Evolutionary conservation across 2,888 invertebrate genomes (phyloP).

Genomic region (Galerucella calmariensis): DNA sequence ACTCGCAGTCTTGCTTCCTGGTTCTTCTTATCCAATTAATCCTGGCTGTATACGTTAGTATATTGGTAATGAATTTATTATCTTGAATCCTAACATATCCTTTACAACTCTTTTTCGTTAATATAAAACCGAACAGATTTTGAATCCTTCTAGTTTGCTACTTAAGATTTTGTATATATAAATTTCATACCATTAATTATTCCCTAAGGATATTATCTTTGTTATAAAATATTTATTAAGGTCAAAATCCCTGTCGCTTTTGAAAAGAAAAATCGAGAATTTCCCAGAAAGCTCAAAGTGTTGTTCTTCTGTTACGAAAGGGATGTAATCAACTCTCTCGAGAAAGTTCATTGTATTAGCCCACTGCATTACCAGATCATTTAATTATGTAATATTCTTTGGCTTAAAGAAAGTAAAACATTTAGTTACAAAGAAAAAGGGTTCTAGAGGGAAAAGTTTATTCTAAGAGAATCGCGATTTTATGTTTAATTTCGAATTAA

Average conservation of each 20-base stretch:
- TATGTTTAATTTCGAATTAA: constrained; percentile 1
- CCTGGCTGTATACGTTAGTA: no score
- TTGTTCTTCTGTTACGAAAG: constrained; percentile 14
- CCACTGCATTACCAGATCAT: constrained; percentile 23
- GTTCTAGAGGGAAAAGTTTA: constrained; percentile 9
- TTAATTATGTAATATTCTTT: constrained; percentile 27
- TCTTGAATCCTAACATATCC: no score
- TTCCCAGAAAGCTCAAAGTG: constrained; percentile 19
- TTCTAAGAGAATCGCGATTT: constrained; percentile 8
- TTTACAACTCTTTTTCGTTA: no score
- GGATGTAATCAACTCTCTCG: constrained; percentile 21
- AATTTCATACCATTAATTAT: constrained; percentile 6
- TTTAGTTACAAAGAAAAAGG: constrained; percentile 12
- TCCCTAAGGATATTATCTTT: constrained; percentile 9
- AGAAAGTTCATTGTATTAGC: constrained; percentile 18
- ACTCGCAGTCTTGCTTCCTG: no score
- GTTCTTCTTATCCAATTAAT: no score
- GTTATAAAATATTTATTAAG: constrained; percentile 14
- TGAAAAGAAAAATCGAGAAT: constrained; percentile 28
- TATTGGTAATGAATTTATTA: no score
- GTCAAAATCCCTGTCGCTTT: constrained; percentile 6
- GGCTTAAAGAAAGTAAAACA: constrained; percentile 21
- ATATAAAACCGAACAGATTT: background rate
- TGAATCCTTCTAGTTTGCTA: background rate
- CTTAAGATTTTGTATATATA: background rate